Base-by-base conservation (phyloP, 2,797 vertebrate genomes). In the Uromys caudimaculatus region DNA sequence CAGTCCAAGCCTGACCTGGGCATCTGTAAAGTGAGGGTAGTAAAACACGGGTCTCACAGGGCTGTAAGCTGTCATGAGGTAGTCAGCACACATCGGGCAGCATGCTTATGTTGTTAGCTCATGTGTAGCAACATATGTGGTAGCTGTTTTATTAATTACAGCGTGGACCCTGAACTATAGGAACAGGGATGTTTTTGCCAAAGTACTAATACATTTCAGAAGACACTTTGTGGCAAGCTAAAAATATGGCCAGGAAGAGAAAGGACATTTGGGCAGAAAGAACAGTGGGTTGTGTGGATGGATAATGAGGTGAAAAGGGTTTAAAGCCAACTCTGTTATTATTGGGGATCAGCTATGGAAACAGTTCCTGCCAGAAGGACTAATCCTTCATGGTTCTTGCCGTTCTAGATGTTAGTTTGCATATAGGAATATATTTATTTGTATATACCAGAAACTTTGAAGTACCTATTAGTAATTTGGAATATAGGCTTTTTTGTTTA, bases 201-300 rank as follows among this genome's bases (percentile, higher is more conserved):
- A 90, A 93, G 24, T 83, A 89, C 4, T n/a, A 95, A 85, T 77
- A 87, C 35, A 83, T 67, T 82, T 92, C 8, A 32, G 78, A 78
- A 47, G 56, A 84, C 21, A n/a, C 50, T 75, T 69, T 78, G 35
- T 93, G 41, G 60, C 27, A 44, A 29, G 78, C 67, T 50, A 38
- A 35, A 41, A 78, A 90, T 47, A 19, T 67, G 62, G 4, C 44
- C 73, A 47, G 17, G 69, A 86, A 73, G 73, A 84, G 19, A 89
- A 85, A 44, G 76, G 58, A 50, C 21, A 19, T 92, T 77, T 50
- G 79, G 82, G 52, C 60, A 89, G 67, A 71, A 76, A 84, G 71
- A 85, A 77, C 75, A 83, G n/a, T 41, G 14, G 8, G 29, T 19
- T 84, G 4, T 62, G 41, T 73, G 71, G 75, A 17, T 14, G 44